A percentile compares a stretch with the other conserved stretches of the same genome.
These are phyloP conservation scores for Melanostoma scalare DNA, from an alignment of 2,888 invertebrate genomes.

Conservation along the genomic window DNA sequence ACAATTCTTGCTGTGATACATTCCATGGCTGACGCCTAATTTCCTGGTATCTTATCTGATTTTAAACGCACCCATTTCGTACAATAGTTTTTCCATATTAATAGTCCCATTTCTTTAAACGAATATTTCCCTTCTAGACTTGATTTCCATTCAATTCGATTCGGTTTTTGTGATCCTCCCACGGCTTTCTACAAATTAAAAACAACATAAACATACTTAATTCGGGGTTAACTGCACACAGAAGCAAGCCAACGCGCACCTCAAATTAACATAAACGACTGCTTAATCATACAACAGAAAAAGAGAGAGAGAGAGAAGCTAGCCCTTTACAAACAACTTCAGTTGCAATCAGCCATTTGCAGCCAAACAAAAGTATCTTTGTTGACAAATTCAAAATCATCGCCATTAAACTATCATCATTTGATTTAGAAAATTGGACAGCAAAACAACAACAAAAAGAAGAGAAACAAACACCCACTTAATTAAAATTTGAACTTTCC, in stretches of 20 bases:
- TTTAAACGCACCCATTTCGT: too few relatives aligned
- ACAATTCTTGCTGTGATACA: too few relatives aligned
- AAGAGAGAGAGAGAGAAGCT: not conserved
- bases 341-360: not conserved
- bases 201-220: conserved; percentile 23
- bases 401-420: conserved; percentile 29
- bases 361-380: not conserved
- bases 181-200: not conserved
- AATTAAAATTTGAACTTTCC: conserved; percentile 35
- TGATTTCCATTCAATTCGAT: too few relatives aligned
- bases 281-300: not conserved
- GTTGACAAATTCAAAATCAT: conserved; percentile 34
- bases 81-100: too few relatives aligned
- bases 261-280: conserved; percentile 24
- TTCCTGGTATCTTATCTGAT: too few relatives aligned
- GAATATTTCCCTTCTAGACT: too few relatives aligned
- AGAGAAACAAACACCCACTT: conserved; percentile 5
- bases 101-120: too few relatives aligned
- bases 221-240: conserved; percentile 8
- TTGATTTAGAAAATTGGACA: conserved; percentile 15
- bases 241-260: conserved; percentile 10
- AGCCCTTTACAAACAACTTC: conserved; percentile 19
- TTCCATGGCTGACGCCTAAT: too few relatives aligned
- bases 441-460: conserved; percentile 6
- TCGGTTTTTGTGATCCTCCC: conserved; percentile 8